Evolutionary conservation across 2,797 vertebrate genomes (phyloP), one percentile per base, ranked within the genome.

Genomic region (Rhodeus uyekii): DNA sequence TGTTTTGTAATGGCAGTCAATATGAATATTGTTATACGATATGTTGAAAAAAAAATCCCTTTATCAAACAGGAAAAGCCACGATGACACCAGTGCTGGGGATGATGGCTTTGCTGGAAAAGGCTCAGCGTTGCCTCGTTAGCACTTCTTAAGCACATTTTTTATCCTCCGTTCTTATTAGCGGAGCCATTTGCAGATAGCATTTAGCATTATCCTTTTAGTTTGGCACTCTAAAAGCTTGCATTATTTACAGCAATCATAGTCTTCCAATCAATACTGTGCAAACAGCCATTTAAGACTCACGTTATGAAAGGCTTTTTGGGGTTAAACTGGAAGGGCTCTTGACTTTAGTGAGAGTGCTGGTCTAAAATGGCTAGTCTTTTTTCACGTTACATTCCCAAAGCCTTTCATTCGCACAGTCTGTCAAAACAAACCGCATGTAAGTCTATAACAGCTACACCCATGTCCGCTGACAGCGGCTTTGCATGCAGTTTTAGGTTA

Each of bases 351-450:
- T 0, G 8, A 32, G 29, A 60, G 18, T 60, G 27, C 65, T 68
- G 3, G 18, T n/a, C 48, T 39, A 53, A 78, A 68, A 29, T 39
- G 9, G 9, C 34, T 39, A 18, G 64, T 38, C 22, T 29, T 68
- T 68, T 24, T 58, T n/a, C 2, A 58, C 24, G 50, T 42, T 42
- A 16, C 18, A 22, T 78, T 78, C 34, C 19, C 22, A 32, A 29
- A 64, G 63, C 24, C 77, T 67, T 78, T 50, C 55, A 38, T 38
- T 32, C 81, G 55, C n/a, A n/a, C n/a, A n/a, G n/a, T 53, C 48
- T 42, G 74, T 75, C 46, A 78, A 78, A 78, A 83, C 65, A 83
- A 78, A 78, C 72, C 75, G 19, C 65, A 76, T 67, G 48, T 50
- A 22, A 19, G 13, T 76, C 36, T 82, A 12, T 75, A 39, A 64